These are phyloP conservation scores for Leptinotarsa undecemlineata DNA, from an alignment of 1,140 invertebrate species.

Conservation along the genomic window DNA sequence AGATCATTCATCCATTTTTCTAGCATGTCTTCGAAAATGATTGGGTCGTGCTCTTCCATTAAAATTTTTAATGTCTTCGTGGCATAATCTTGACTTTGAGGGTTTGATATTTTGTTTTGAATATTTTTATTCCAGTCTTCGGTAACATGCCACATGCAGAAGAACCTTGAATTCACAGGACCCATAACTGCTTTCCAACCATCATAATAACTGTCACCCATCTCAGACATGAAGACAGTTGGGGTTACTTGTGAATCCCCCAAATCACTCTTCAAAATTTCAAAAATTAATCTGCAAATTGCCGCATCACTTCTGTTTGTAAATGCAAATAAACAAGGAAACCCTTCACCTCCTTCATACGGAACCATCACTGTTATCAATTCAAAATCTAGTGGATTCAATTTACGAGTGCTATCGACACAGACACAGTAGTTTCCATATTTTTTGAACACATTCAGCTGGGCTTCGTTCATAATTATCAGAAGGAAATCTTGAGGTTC, in stretches of 20 bases:
- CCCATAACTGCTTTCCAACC: constrained; percentile 32
- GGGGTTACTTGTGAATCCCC: too few species aligned
- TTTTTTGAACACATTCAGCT: constrained; percentile 17
- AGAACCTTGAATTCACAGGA: constrained; percentile 25
- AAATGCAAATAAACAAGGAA: constrained; percentile 17
- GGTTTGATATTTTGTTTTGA: neutral
- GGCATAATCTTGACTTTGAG: constrained; percentile 5
- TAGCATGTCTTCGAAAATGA: neutral
- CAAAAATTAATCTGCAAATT: constrained; percentile 7
- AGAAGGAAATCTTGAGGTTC: constrained; percentile 33
- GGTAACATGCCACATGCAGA: constrained; percentile 30
- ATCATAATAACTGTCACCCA: constrained; percentile 33
- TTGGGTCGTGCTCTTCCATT: constrained; percentile 13
- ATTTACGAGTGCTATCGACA: constrained; percentile 22
- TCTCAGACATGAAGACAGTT: constrained; percentile 13
- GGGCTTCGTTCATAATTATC: constrained; percentile 28
- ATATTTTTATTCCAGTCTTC: constrained; percentile 29
- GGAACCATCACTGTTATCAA: constrained; percentile 8
- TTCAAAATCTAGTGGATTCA: constrained; percentile 28
- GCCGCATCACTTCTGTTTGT: constrained; percentile 26
- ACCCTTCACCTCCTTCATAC: constrained; percentile 31
- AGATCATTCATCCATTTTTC: neutral
- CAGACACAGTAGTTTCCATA: constrained; percentile 28
- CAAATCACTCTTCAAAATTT: too few species aligned
- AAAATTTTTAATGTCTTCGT: constrained; percentile 10